Evolutionary conservation across 2,888 invertebrate genomes (phyloP), one percentile per base, ranked within the genome.

Genomic region (Rotaria magnacalcarata): DNA sequence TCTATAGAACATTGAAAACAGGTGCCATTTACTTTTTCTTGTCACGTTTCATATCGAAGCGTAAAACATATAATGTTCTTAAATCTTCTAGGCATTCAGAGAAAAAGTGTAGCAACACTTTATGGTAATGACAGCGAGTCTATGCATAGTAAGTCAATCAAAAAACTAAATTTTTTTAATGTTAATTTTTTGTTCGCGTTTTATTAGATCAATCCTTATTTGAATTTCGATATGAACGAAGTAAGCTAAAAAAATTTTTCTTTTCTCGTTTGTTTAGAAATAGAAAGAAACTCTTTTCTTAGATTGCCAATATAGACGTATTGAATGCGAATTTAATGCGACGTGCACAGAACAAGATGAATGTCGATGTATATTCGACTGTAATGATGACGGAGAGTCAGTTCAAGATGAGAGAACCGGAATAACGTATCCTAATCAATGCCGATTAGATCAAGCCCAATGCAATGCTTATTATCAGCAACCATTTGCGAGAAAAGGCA

Each of bases 381-480:
- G 80, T 80, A 11, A 43, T n/a, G 47, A 80, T n/a, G 6, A 67
- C 1, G 47, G 19, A 24, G 7, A 47, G 47, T 24, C 47, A 24
- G 47, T 80, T 80, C 47, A 14, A 21, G 80, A 80, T 80, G 80
- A 47, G 24, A 24, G 7, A 43, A 80, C 43, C 47, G 47, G 80
- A 80, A 47, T 47, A n/a, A 47, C n/a, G 8, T 80, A 80, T 80
- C n/a, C 21, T n/a, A 80, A 80, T 47, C 80, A 80, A 80, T 80
- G 80, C 24, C 47, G 21, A 47, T n/a, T 80, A 4, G 80, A 80
- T n/a, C 10, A 47, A 80, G 10, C 47, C 6, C 11, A 24, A 80
- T 80, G 80, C 10, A 80, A 80, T 47, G 6, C 43, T 43, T n/a
- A 47, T n/a, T 47, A 80, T 19, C 67, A 67, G 19, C 16, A 34